These are phyloP conservation scores for Antheraea yamamai DNA, from an alignment of 2,888 invertebrate genomes.

Conservation along the genomic window DNA sequence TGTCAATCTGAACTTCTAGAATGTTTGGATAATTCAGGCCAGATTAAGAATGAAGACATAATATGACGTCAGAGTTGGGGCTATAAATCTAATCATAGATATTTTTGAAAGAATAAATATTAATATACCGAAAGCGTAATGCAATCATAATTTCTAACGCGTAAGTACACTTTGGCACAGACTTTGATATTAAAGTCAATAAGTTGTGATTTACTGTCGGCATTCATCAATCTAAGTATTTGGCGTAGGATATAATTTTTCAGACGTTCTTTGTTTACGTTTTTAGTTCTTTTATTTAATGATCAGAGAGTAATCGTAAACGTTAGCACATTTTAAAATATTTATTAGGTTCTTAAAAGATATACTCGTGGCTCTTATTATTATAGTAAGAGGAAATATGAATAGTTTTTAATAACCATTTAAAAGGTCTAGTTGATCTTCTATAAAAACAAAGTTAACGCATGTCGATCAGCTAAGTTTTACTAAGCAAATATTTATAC, in stretches of 20 bases:
- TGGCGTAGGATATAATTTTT: constrained; percentile 33
- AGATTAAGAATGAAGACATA: constrained; percentile 16
- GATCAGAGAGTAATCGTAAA: constrained; percentile 42
- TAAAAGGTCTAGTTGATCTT: background rate
- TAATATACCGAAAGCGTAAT: constrained; percentile 12
- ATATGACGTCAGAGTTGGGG: constrained; percentile 19
- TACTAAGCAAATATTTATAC: background rate
- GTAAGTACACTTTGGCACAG: constrained; percentile 38
- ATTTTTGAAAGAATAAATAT: constrained; percentile 22
- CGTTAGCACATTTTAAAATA: constrained; percentile 31
- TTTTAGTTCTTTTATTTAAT: constrained; percentile 42
- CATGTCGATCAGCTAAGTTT: background rate
- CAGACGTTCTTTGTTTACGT: constrained; percentile 37
- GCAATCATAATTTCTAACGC: constrained; percentile 15
- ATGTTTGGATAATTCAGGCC: background rate
- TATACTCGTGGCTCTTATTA: constrained; percentile 11
- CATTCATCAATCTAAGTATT: constrained; percentile 33
- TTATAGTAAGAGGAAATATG: background rate
- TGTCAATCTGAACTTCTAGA: constrained; percentile 14
- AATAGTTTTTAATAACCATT: background rate
- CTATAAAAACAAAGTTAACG: background rate
- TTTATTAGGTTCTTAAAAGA: constrained; percentile 13
- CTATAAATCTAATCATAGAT: constrained; percentile 18
- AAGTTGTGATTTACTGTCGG: constrained; percentile 43
- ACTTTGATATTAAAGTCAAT: constrained; percentile 39